Conservation (phyloP, 2,113 vertebrate species). For the Nothoprocta perdicaria region DNA sequence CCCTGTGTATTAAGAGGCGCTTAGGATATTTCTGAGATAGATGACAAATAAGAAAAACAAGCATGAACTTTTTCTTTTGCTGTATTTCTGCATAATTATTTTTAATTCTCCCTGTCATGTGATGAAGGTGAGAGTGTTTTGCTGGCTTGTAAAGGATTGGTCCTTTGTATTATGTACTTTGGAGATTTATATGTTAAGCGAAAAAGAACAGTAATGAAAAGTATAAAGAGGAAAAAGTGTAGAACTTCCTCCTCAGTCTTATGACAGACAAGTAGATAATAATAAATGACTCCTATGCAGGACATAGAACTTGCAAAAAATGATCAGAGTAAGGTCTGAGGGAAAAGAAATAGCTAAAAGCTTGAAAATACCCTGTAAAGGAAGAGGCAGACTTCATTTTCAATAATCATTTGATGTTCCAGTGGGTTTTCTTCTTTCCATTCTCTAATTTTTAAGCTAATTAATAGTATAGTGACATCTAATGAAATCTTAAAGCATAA, state of each 20-base stretch:
- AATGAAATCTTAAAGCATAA: constrained; percentile 15
- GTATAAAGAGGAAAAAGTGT: background rate
- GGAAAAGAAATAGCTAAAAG: background rate
- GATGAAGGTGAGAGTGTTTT: background rate
- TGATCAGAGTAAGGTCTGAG: background rate
- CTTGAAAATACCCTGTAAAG: background rate
- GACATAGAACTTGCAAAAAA: background rate
- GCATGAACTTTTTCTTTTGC: background rate
- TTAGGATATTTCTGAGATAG: background rate
- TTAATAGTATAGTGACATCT: background rate
- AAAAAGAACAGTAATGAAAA: background rate
- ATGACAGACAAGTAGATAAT: background rate
- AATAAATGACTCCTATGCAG: background rate
- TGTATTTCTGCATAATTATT: background rate
- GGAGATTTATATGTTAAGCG: background rate
- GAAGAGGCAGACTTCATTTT: background rate
- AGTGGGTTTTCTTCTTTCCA: background rate
- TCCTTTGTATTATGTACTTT: background rate
- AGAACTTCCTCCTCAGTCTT: background rate
- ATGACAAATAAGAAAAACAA: background rate
- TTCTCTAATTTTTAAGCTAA: background rate
- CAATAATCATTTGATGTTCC: background rate
- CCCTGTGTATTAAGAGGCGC: background rate
- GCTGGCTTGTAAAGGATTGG: background rate
- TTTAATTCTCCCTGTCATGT: background rate